Conservation (phyloP, 1,140 invertebrate genomes). For the Nymphalis io region DNA sequence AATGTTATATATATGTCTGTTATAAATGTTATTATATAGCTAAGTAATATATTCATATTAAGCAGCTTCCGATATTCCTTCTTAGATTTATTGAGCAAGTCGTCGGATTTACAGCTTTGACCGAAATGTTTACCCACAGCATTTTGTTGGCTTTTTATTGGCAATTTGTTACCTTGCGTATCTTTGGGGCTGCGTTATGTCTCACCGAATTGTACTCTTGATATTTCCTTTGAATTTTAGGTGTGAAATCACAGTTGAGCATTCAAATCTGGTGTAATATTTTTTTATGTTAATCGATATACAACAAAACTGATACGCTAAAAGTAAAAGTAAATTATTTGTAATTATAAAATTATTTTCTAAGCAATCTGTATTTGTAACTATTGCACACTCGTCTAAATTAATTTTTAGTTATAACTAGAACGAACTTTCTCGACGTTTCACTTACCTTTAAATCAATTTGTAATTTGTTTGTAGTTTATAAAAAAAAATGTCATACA, state of each 20-base stretch:
- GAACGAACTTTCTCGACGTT: neutral
- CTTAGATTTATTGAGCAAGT: slow-evolving; percentile 59
- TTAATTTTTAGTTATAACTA: neutral
- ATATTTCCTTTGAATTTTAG: slow-evolving; percentile 33
- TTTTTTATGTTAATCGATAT: too few relatives aligned
- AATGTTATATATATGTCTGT: neutral
- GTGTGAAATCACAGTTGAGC: too few relatives aligned
- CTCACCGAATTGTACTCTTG: slow-evolving; percentile 59
- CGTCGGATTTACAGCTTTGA: slow-evolving; percentile 71
- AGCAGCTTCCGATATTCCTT: slow-evolving; percentile 66
- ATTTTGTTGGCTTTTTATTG: slow-evolving; percentile 76
- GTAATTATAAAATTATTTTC: too few relatives aligned
- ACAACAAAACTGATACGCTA: too few relatives aligned
- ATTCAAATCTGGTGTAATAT: neutral
- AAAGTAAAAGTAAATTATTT: too few relatives aligned
- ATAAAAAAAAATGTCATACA: neutral
- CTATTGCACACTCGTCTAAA: too few relatives aligned
- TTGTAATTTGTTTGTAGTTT: neutral
- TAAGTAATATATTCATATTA: slow-evolving; percentile 63
- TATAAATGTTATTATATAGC: slow-evolving; percentile 10
- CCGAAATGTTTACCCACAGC: slow-evolving; percentile 68
- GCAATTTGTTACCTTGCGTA: slow-evolving; percentile 72
- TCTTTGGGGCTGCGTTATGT: slow-evolving; percentile 59
- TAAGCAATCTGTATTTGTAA: too few relatives aligned
- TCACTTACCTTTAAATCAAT: neutral